A percentile compares a stretch with the other conserved stretches of the same genome.
Conservation (phyloP, 92 coral and sea anemone species). For the Siderastrea radians region DNA sequence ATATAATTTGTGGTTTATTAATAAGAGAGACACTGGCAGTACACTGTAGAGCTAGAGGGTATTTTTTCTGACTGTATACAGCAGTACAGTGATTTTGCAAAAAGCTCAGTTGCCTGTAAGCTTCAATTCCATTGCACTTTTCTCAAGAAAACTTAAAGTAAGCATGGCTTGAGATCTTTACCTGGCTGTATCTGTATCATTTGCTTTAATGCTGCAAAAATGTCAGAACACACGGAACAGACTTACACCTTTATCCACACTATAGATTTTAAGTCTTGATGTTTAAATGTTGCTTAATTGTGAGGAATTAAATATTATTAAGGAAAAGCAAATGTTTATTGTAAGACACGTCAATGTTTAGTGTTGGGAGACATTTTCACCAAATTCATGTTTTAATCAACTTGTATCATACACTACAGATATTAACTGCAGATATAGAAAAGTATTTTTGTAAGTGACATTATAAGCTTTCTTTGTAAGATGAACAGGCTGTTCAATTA, state of each 20-base stretch:
- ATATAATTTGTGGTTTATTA: no score
- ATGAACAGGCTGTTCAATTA: background rate
- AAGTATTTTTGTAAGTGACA: constrained; percentile 23
- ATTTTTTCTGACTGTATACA: no score
- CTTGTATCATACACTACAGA: constrained; percentile 10
- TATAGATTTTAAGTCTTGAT: background rate
- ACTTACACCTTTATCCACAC: background rate
- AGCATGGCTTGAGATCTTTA: background rate
- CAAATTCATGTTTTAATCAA: background rate
- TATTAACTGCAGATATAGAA: background rate
- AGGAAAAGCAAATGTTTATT: background rate
- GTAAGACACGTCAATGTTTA: background rate
- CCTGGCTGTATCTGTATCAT: no score
- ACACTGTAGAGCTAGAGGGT: no score
- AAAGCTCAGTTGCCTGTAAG: no score
- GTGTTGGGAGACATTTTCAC: background rate
- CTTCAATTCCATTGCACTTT: no score
- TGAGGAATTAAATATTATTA: background rate
- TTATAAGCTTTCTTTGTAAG: constrained; percentile 5
- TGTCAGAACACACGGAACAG: background rate
- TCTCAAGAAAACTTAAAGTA: no score
- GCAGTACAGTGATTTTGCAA: no score
- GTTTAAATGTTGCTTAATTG: background rate
- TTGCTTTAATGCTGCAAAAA: no score
- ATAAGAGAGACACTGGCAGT: no score